These are phyloP conservation scores for Phyllostomus discolor DNA, from an alignment of 2,113 vertebrate species.

Conservation along the genomic window DNA sequence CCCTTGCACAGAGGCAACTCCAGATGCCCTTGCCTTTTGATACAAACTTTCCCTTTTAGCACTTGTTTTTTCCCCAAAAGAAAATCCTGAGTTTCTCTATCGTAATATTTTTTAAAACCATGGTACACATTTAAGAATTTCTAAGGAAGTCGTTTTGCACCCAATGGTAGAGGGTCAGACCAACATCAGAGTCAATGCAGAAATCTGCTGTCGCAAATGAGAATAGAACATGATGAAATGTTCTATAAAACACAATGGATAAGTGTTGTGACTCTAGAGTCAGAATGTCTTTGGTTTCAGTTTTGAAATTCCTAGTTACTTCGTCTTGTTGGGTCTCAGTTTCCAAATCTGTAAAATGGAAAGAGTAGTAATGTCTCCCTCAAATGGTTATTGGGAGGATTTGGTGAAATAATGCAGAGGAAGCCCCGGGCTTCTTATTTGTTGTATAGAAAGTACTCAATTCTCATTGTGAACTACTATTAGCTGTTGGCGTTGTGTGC, in stretches of 20 bases:
- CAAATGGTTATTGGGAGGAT: not conserved
- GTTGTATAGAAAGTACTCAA: not conserved
- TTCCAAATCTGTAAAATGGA: not conserved
- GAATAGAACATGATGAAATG: not conserved
- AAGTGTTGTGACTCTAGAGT: not conserved
- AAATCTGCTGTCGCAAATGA: not conserved
- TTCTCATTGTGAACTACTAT: not conserved
- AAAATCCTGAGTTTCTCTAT: not conserved
- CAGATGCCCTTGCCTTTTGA: not conserved
- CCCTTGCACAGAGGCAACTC: not conserved
- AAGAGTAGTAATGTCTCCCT: not conserved
- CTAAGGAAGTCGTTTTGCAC: not conserved
- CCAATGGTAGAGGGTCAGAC: not conserved
- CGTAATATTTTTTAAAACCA: not conserved
- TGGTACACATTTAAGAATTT: not conserved
- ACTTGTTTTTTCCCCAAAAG: not conserved
- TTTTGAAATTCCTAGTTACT: not conserved
- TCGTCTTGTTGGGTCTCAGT: not conserved
- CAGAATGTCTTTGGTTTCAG: not conserved
- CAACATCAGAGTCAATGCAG: not conserved
- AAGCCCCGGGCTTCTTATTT: not conserved
- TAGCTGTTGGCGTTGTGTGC: not conserved
- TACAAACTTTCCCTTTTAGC: not conserved
- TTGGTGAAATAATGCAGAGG: not conserved
- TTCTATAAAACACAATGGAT: not conserved